phyloP scores from a whole-genome alignment of 2,797 vertebrate species.

The Melanogrammus aeglefinus region DNA sequence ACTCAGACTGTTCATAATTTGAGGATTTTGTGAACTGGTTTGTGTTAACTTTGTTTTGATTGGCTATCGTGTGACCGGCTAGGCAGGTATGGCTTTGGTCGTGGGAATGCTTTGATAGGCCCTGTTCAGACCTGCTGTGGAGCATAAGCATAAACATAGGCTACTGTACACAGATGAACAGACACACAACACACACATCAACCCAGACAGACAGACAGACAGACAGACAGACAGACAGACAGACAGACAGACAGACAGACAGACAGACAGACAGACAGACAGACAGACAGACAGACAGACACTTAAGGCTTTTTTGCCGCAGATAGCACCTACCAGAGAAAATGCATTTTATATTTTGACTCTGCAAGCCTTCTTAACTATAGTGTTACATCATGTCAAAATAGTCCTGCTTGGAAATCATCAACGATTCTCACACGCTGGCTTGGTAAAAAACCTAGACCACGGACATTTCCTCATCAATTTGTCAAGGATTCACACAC shows the following conservation, averaged over 20 bases:
- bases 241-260: conserved; percentile 13
- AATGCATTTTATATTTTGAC: not conserved
- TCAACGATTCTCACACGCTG: not conserved
- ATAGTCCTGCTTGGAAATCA: not conserved
- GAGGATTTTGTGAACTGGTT: not conserved
- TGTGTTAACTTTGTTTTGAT: not conserved
- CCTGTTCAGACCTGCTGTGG: not conserved
- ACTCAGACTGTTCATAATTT: not conserved
- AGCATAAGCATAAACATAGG: not conserved
- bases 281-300: conserved; percentile 13
- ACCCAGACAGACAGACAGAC: conserved; percentile 11
- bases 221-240: conserved; percentile 18
- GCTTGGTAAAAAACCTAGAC: not conserved
- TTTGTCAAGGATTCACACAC: not conserved
- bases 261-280: conserved; percentile 12
- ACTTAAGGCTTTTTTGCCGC: conserved; percentile 10
- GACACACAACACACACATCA: conserved; percentile 17
- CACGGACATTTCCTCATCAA: not conserved
- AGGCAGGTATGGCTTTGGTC: not conserved
- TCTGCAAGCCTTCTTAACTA: not conserved
- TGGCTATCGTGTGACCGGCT: not conserved
- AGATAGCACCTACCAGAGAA: not conserved
- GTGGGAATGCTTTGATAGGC: not conserved
- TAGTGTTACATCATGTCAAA: not conserved
- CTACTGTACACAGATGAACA: not conserved